These are phyloP conservation scores for Natrix natrix DNA, from an alignment of 2,797 vertebrate species.

Conservation along the genomic window DNA sequence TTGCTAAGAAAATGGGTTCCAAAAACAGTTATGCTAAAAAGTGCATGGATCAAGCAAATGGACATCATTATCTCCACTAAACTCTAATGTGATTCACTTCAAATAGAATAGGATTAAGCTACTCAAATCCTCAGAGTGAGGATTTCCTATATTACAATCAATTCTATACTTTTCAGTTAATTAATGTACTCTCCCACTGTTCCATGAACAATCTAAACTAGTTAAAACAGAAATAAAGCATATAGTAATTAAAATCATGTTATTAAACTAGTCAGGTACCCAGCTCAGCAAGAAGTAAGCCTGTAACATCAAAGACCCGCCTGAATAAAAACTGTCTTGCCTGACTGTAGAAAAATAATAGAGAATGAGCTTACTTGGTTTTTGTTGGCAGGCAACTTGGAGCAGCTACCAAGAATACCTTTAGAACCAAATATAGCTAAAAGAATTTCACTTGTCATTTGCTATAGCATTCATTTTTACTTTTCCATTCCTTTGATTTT, in stretches of 20 bases:
- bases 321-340: neutral
- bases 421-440: neutral
- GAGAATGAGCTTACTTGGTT: neutral
- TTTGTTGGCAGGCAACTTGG: neutral
- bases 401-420: neutral
- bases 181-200: neutral
- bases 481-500: neutral
- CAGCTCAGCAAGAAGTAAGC: neutral
- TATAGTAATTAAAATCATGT: neutral
- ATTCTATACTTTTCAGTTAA: neutral
- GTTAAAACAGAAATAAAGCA: neutral
- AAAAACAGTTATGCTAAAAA: neutral
- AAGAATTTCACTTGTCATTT: neutral
- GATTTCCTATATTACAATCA: neutral
- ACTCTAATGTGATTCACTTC: neutral
- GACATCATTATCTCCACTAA: neutral
- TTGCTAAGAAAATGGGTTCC: neutral
- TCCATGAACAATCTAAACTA: neutral
- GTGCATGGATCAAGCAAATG: neutral
- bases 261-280: neutral
- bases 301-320: neutral
- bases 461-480: neutral
- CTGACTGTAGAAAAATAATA: neutral
- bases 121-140: neutral
- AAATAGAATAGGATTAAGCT: neutral